Evolutionary conservation across 2,888 invertebrate genomes (phyloP), one percentile per base, ranked within the genome.

Genomic region (Diaprepes abbreviatus): DNA sequence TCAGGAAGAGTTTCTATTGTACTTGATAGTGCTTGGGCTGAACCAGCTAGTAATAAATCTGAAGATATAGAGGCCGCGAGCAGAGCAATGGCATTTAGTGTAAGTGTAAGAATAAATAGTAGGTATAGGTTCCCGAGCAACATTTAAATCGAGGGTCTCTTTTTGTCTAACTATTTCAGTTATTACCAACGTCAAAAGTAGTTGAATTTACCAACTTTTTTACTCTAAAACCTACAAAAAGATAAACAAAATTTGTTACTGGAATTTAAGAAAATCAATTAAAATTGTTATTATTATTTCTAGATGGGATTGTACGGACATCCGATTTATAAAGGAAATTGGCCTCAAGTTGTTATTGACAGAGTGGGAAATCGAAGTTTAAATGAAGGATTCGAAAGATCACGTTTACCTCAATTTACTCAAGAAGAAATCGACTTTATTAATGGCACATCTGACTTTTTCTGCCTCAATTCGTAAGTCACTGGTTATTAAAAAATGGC

Each of bases 321-420:
- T 79, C 91, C 92, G 1, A 89, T 92, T 40, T 89, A 89, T 79
- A 70, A 54, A 17, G 91, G 92, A 0, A 89, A 91, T 82, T 92
- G 91, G 79, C 92, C 92, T 0, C 80, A 85, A 54, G 77, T 89
- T 0, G 90, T 92, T 89, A 88, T 89, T 54, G 83, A 85, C 28
- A 82, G 86, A 3, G 86, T 92, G 10, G 86, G 85, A 50, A 83
- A 85, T 1, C 85, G 88, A 38, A 92, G 91, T 71, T 6, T 43
- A 14, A 28, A 43, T 7, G 73, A 75, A 70, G 75, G 75, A 12
- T 90, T 86, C 74, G 77, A 83, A 0, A 83, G 86, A n/a, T 90
- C 91, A 0, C 86, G 91, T 7, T 83, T 92, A 6, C 91, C 92
- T 0, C 79, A 78, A 65, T 90, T 92, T 76, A 89, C 88, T 0